These are phyloP conservation scores for Myathropa florea DNA, from an alignment of 2,888 invertebrate species.

Conservation along the genomic window DNA sequence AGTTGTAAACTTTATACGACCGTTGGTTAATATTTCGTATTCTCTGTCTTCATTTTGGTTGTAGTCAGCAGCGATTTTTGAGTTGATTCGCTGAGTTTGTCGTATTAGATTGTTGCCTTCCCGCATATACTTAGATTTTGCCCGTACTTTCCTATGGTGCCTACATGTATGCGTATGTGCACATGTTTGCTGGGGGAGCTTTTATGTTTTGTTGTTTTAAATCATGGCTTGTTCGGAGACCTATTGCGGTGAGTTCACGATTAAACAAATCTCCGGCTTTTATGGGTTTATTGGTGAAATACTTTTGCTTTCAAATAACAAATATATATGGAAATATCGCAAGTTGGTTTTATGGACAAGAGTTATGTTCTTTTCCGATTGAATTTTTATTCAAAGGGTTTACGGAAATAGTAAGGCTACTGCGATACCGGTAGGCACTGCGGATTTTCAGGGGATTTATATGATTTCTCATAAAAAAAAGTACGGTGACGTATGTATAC, in stretches of 20 bases:
- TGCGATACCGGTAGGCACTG: not conserved
- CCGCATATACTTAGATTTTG: not conserved
- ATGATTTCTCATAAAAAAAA: not conserved
- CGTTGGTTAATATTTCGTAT: slow-evolving; percentile 56
- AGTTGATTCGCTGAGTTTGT: slow-evolving; percentile 54
- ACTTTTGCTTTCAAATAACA: slow-evolving; percentile 55
- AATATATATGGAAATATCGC: slow-evolving; percentile 62
- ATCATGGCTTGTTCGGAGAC: slow-evolving; percentile 14
- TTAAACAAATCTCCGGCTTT: slow-evolving; percentile 55
- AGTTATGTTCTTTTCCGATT: slow-evolving; percentile 56
- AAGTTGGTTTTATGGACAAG: slow-evolving; percentile 53
- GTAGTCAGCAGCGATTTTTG: slow-evolving; percentile 56
- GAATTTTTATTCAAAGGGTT: slow-evolving; percentile 58
- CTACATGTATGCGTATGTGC: not conserved
- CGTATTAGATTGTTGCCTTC: slow-evolving; percentile 23
- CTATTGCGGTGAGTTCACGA: slow-evolving; percentile 32
- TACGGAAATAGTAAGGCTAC: not conserved
- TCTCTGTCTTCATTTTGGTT: slow-evolving; percentile 52
- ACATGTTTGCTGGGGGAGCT: slow-evolving; percentile 2
- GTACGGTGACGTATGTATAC: not conserved
- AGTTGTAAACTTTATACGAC: slow-evolving; percentile 70
- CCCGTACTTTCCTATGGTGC: not conserved
- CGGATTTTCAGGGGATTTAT: not conserved
- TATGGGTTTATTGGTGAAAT: slow-evolving; percentile 60
- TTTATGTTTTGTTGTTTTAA: slow-evolving; percentile 54